A percentile compares a stretch with the other conserved stretches of the same genome.
Evolutionary conservation across 2,797 vertebrate genomes (phyloP).

Genomic region (Clamator glandarius): DNA sequence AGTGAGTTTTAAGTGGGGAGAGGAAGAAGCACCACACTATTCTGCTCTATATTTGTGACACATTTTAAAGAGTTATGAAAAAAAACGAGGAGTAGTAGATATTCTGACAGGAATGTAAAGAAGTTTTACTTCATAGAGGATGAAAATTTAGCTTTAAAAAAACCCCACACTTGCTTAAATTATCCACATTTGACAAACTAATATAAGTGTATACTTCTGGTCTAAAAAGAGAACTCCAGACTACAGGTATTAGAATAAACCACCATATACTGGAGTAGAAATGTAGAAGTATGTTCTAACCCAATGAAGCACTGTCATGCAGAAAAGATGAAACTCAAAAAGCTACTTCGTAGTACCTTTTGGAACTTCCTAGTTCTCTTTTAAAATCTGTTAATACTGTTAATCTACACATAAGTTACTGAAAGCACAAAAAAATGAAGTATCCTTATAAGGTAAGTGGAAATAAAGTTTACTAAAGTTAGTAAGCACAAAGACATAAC

Average conservation of each 20-base stretch:
- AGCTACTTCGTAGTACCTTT: neutral
- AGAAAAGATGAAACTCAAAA: neutral
- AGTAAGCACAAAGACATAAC: neutral
- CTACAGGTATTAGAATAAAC: neutral
- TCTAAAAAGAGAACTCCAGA: neutral
- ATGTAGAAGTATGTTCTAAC: neutral
- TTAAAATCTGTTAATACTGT: neutral
- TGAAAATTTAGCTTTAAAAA: neutral
- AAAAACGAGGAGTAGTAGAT: too few species aligned
- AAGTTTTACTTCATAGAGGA: neutral
- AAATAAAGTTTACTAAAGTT: neutral
- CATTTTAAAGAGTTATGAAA: neutral
- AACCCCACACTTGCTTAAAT: neutral
- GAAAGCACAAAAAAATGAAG: neutral
- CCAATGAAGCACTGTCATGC: neutral
- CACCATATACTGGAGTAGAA: neutral
- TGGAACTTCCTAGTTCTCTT: neutral
- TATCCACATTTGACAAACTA: neutral
- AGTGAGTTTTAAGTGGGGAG: neutral
- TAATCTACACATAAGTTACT: neutral
- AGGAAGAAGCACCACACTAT: neutral
- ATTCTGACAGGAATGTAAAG: neutral
- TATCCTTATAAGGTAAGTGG: neutral
- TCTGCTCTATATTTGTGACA: accelerated
- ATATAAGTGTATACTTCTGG: neutral